Evolutionary conservation across 2,797 vertebrate genomes (phyloP).

Genomic region (Enteromius argenteus): DNA sequence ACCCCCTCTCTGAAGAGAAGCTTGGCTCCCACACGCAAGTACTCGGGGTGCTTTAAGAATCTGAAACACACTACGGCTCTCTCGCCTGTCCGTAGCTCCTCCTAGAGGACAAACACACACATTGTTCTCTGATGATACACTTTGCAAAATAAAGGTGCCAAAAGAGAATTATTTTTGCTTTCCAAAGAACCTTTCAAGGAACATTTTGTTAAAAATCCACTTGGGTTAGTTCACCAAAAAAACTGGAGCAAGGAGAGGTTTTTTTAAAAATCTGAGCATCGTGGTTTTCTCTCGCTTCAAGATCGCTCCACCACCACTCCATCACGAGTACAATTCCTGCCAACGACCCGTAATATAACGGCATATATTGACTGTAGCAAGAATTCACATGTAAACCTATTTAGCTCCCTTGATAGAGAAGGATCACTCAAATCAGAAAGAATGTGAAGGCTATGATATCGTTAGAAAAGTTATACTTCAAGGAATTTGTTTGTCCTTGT

Average conservation of each 20-base stretch:
- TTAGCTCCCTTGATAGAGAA: no score
- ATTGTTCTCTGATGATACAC: not conserved
- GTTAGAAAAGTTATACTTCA: no score
- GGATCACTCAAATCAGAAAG: no score
- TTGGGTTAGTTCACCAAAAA: not conserved
- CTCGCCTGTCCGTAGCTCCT: constrained; percentile 94
- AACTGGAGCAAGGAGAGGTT: not conserved
- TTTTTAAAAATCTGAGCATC: no score
- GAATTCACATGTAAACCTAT: no score
- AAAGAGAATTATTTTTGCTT: not conserved
- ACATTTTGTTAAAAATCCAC: not conserved
- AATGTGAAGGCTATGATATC: no score
- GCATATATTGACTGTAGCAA: no score
- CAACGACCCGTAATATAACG: no score
- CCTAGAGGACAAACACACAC: constrained; percentile 73
- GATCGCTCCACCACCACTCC: no score
- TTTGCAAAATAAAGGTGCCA: not conserved
- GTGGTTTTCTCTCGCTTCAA: no score
- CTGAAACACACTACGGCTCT: constrained; percentile 93
- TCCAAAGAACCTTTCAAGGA: not conserved
- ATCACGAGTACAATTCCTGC: no score
- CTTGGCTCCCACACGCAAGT: constrained; percentile 94
- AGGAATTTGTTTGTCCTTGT: no score
- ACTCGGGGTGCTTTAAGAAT: constrained; percentile 97
- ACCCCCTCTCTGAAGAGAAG: constrained; percentile 96